Conservation (phyloP, 2,888 invertebrate genomes). For the Cephus spinipes region DNA sequence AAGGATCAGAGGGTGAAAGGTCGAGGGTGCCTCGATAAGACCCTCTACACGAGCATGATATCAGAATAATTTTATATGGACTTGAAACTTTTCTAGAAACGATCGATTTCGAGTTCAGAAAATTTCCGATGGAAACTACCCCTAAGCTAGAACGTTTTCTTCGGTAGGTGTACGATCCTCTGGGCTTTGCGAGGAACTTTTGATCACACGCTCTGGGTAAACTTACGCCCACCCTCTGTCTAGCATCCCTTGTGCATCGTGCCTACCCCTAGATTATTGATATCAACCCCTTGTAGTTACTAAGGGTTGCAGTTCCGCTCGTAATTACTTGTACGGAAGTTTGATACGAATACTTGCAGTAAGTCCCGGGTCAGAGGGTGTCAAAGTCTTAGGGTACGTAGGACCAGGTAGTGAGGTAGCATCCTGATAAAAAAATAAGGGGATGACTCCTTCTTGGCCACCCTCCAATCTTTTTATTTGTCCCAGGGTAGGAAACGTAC, state of each 20-base stretch:
- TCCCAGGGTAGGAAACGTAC: too few relatives aligned
- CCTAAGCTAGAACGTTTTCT: too few relatives aligned
- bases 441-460: not conserved
- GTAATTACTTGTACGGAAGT: not conserved
- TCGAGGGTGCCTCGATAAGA: too few relatives aligned
- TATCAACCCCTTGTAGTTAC: not conserved
- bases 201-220: not conserved
- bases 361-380: not conserved
- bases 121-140: too few relatives aligned
- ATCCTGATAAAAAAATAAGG: not conserved
- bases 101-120: too few relatives aligned
- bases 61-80: too few relatives aligned
- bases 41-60: too few relatives aligned
- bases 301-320: slow-evolving; percentile 15
- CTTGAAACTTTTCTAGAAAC: too few relatives aligned
- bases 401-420: not conserved
- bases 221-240: not conserved
- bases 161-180: too few relatives aligned
- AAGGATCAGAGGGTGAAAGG: too few relatives aligned
- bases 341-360: not conserved
- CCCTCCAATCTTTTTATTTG: not conserved
- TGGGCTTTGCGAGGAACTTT: not conserved
- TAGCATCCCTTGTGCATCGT: not conserved
- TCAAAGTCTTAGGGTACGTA: not conserved
- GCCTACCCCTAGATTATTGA: not conserved